Evolutionary conservation across 92 coral and sea anemone species (phyloP).

Genomic region (Paragorgia papillata): DNA sequence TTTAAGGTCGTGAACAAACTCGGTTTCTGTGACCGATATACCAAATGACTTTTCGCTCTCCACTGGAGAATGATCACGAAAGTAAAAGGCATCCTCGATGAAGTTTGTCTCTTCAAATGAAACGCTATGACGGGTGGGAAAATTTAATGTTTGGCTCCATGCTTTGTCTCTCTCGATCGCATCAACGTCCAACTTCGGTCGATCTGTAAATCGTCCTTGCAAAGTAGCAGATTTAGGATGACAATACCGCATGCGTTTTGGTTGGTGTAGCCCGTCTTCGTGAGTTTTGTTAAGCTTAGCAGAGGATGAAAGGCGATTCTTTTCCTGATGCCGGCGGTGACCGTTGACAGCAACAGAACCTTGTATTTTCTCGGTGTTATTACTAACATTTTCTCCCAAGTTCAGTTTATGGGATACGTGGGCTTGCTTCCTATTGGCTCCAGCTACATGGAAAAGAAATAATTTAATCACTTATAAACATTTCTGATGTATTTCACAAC

Average conservation of each 20-base stretch:
- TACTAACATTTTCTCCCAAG: neutral
- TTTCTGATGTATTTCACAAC: no score
- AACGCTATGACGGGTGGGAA: neutral
- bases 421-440: neutral
- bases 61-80: neutral
- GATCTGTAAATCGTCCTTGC: neutral
- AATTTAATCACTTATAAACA: neutral
- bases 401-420: neutral
- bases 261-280: neutral
- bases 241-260: neutral
- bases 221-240: slow-evolving; percentile 24
- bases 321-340: neutral
- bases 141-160: neutral
- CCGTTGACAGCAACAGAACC: neutral
- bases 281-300: neutral
- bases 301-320: slow-evolving; percentile 12
- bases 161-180: neutral
- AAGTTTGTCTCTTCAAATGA: neutral
- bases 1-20: slow-evolving; percentile 61
- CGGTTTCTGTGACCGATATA: neutral
- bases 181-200: neutral
- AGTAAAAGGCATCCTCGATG: neutral
- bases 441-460: neutral
- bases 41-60: neutral
- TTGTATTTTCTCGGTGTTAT: neutral